Conservation (phyloP, 2,888 invertebrate species). For the Conchocele bisecta region DNA sequence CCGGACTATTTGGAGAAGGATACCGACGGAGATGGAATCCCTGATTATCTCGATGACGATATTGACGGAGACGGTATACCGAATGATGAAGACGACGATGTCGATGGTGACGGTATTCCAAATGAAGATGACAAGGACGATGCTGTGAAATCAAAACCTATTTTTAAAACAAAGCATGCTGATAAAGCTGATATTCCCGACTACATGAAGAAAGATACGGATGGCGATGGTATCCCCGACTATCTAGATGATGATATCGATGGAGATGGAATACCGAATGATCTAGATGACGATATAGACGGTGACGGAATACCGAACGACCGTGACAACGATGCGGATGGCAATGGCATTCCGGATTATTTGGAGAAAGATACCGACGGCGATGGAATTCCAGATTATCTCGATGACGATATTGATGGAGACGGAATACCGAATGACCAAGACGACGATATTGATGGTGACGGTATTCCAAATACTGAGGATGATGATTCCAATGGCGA, state of each 20-base stretch:
- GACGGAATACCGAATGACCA: conserved; percentile 74
- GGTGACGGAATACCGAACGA: conserved; percentile 74
- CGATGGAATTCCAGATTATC: conserved; percentile 76
- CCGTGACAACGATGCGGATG: conserved; percentile 63
- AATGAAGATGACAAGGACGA: too few relatives aligned
- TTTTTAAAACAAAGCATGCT: conserved; percentile 65
- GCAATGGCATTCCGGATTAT: conserved; percentile 68
- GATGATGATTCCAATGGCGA: conserved; percentile 65
- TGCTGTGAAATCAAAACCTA: too few relatives aligned
- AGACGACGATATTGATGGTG: conserved; percentile 65
- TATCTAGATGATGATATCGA: conserved; percentile 68
- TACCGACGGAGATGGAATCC: conserved; percentile 78
- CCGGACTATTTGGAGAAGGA: conserved; percentile 67
- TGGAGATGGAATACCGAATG: conserved; percentile 72
- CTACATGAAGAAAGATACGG: conserved; percentile 68
- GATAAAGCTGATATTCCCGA: conserved; percentile 75
- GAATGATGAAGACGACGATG: conserved; percentile 69
- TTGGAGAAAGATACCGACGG: conserved; percentile 71
- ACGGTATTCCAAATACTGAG: conserved; percentile 67
- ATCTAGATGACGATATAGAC: conserved; percentile 71
- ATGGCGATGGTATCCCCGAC: conserved; percentile 75
- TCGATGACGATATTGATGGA: conserved; percentile 69
- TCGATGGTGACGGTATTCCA: conserved; percentile 75
- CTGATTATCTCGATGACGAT: conserved; percentile 69
- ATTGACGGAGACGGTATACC: conserved; percentile 77